Evolutionary conservation across 2,888 invertebrate genomes (phyloP).

Genomic region (Chrysolina oricalcia): DNA sequence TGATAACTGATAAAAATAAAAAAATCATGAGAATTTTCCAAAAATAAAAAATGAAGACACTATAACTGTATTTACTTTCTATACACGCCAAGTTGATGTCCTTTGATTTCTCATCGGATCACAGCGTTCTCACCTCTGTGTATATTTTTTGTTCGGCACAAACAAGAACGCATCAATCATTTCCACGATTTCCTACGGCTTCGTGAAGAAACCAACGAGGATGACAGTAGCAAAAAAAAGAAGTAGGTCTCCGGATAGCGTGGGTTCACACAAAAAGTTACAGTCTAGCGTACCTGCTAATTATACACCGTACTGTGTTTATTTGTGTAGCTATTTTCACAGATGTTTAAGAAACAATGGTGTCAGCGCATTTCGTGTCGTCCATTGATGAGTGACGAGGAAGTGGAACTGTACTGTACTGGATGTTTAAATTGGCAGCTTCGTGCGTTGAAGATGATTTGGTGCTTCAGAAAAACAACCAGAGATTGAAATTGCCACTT

Average conservation of each 20-base stretch:
- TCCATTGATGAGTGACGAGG: conserved; percentile 59
- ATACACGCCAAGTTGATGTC: not conserved
- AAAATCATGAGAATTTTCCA: too few relatives aligned
- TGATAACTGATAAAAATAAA: too few relatives aligned
- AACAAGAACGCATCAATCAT: conserved; percentile 18
- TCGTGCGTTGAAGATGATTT: not conserved
- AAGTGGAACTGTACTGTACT: conserved; percentile 43
- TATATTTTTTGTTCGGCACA: conserved; percentile 2
- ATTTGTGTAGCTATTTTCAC: conserved; percentile 46
- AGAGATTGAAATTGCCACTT: too few relatives aligned
- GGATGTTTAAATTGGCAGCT: conserved; percentile 40
- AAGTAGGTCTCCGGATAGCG: conserved; percentile 34
- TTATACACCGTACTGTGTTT: conserved; percentile 45
- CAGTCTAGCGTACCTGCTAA: conserved; percentile 41
- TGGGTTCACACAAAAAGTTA: conserved; percentile 43
- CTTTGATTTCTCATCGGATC: not conserved
- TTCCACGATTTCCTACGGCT: not conserved
- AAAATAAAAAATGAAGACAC: too few relatives aligned
- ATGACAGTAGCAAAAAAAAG: conserved; percentile 13
- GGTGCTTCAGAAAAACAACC: too few relatives aligned
- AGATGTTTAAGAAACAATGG: conserved; percentile 56
- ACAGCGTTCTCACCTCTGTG: not conserved
- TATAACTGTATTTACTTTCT: too few relatives aligned
- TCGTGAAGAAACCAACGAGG: conserved; percentile 4
- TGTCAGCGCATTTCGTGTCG: conserved; percentile 50